These are phyloP conservation scores for Zoroaster sp. DNA, from an alignment of 53 echinoderm and acorn worm genomes.

Conservation along the genomic window DNA sequence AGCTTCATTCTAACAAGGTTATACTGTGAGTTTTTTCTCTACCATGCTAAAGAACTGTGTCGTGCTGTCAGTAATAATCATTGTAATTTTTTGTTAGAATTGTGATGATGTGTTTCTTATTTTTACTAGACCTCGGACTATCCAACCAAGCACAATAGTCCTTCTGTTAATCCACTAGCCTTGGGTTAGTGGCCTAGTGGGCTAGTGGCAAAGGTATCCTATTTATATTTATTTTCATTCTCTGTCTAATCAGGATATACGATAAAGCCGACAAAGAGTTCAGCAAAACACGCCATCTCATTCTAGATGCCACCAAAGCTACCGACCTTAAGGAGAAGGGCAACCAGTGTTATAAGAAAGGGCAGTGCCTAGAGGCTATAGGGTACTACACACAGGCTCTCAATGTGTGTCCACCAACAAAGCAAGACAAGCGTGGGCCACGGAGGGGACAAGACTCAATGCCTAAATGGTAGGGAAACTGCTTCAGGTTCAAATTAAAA, in stretches of 20 bases:
- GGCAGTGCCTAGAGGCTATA: constrained; percentile 51
- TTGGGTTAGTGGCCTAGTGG: too few species aligned
- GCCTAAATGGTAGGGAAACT: constrained; percentile 36
- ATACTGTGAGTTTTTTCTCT: too few species aligned
- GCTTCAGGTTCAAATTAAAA: background rate
- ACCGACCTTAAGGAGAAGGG: constrained; percentile 65
- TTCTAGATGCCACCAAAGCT: constrained; percentile 23
- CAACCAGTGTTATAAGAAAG: constrained; percentile 42
- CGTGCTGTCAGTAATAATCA: too few species aligned
- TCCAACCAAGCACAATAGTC: too few species aligned
- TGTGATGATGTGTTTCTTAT: too few species aligned
- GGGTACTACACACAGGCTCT: constrained; percentile 63
- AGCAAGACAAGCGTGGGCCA: background rate
- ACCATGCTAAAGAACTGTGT: too few species aligned
- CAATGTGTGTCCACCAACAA: constrained; percentile 63
- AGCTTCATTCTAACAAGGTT: too few species aligned
- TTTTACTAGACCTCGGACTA: too few species aligned
- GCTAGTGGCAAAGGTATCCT: too few species aligned
- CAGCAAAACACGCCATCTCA: constrained; percentile 9
- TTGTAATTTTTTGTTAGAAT: too few species aligned
- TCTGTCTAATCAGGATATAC: constrained; percentile 23
- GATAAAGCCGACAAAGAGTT: constrained; percentile 52
- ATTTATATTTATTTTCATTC: background rate
- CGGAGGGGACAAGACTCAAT: background rate
- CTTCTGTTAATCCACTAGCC: too few species aligned